A percentile compares a stretch with the other conserved stretches of the same genome.
These are phyloP conservation scores for Eriocheir sinensis DNA, from an alignment of 1,140 invertebrate genomes.

Conservation along the genomic window DNA sequence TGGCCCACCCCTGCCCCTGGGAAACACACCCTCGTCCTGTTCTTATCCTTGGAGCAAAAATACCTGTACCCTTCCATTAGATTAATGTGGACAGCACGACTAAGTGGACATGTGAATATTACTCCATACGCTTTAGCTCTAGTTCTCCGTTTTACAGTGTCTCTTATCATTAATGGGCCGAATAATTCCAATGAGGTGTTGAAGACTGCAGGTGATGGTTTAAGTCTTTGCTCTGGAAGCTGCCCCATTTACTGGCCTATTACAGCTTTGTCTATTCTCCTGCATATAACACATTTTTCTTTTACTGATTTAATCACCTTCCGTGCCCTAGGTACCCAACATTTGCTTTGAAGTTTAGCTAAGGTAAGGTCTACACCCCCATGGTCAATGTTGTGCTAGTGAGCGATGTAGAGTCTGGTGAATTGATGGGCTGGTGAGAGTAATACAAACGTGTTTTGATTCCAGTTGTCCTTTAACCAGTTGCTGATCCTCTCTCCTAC, in stretches of 20 bases:
- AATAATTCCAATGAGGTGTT: constrained; percentile 47
- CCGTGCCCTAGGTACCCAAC: constrained; percentile 40
- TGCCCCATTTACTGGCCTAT: constrained; percentile 34
- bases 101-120: constrained; percentile 46
- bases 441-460: constrained; percentile 13
- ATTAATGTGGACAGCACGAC: constrained; percentile 37
- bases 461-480: constrained; percentile 45
- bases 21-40: no score
- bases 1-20: no score
- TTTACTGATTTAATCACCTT: constrained; percentile 52
- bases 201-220: constrained; percentile 46
- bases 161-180: not conserved
- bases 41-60: no score
- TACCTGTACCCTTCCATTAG: constrained; percentile 46
- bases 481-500: constrained; percentile 40
- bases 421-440: not conserved
- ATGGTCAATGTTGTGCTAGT: constrained; percentile 50
- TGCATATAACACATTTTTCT: constrained; percentile 45
- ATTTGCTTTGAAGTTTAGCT: constrained; percentile 57
- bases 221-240: constrained; percentile 20
- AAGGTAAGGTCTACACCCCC: constrained; percentile 11
- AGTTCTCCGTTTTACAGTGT: constrained; percentile 46
- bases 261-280: not conserved
- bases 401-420: not conserved
- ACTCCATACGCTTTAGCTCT: constrained; percentile 27